These are phyloP conservation scores for Erethizon dorsatum DNA, from an alignment of 2,797 vertebrate species.

Conservation along the genomic window DNA sequence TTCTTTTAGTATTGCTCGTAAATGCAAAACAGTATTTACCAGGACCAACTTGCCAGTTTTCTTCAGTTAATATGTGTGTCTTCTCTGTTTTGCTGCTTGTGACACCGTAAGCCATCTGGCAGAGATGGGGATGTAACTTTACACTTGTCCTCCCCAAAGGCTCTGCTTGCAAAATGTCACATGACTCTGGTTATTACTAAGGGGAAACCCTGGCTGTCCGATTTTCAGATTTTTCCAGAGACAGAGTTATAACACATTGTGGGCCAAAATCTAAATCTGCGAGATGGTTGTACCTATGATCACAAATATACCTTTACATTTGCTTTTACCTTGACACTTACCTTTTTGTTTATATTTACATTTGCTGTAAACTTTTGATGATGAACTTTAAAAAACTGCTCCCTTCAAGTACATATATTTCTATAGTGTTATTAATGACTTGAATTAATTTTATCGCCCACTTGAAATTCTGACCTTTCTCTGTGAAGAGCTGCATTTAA, in stretches of 20 bases:
- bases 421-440: not conserved
- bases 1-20: constrained; percentile 6
- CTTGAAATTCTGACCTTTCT: not conserved
- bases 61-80: not conserved
- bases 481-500: not conserved
- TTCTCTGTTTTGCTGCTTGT: not conserved
- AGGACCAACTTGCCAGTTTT: not conserved
- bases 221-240: not conserved
- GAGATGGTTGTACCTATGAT: not conserved
- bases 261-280: not conserved
- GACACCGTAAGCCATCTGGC: not conserved
- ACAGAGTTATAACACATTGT: not conserved
- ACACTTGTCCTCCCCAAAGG: not conserved
- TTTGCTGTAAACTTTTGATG: not conserved
- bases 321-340: not conserved
- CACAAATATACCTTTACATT: not conserved
- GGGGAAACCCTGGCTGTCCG: too few species aligned
- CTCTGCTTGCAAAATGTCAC: not conserved
- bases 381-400: not conserved
- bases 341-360: not conserved
- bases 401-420: not conserved
- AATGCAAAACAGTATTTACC: not conserved
- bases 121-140: not conserved
- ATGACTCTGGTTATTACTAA: not conserved
- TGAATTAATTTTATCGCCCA: not conserved